These are phyloP conservation scores for Nebria brevicollis DNA, from an alignment of 2,888 invertebrate species.

Conservation along the genomic window DNA sequence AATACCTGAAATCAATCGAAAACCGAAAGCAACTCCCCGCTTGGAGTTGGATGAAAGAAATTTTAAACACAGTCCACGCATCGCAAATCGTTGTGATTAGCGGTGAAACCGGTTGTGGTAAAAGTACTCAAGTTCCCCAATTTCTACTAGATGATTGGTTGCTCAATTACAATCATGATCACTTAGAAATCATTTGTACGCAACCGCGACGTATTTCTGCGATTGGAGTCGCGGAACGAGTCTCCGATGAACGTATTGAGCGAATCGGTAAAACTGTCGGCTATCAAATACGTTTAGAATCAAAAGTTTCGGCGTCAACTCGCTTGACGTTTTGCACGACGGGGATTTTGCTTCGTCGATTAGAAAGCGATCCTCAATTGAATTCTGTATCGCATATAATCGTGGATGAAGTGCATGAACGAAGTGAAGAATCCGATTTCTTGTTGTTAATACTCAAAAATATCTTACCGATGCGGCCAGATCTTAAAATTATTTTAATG, in stretches of 20 bases:
- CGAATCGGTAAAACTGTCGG: conserved; percentile 64
- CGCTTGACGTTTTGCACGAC: conserved; percentile 93
- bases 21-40: conserved; percentile 75
- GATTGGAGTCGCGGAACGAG: conserved; percentile 91
- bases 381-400: conserved; percentile 83
- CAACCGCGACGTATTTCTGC: conserved; percentile 93
- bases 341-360: conserved; percentile 85
- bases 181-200: conserved; percentile 89
- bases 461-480: conserved; percentile 75
- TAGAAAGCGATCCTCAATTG: conserved; percentile 82
- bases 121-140: conserved; percentile 92
- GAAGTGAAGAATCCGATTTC: conserved; percentile 92
- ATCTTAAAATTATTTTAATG: conserved; percentile 89
- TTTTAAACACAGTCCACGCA: conserved; percentile 72
- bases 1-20: conserved; percentile 74
- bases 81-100: conserved; percentile 79
- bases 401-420: conserved; percentile 93
- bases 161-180: conserved; percentile 67
- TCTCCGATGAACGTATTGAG: conserved; percentile 87
- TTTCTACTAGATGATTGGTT: conserved; percentile 91
- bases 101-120: conserved; percentile 87
- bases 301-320: conserved; percentile 79
- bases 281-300: conserved; percentile 82
- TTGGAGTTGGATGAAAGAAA: conserved; percentile 75
- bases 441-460: conserved; percentile 84